Evolutionary conservation across 2,797 vertebrate species (phyloP).

Genomic region (Cryptoprocta ferox): DNA sequence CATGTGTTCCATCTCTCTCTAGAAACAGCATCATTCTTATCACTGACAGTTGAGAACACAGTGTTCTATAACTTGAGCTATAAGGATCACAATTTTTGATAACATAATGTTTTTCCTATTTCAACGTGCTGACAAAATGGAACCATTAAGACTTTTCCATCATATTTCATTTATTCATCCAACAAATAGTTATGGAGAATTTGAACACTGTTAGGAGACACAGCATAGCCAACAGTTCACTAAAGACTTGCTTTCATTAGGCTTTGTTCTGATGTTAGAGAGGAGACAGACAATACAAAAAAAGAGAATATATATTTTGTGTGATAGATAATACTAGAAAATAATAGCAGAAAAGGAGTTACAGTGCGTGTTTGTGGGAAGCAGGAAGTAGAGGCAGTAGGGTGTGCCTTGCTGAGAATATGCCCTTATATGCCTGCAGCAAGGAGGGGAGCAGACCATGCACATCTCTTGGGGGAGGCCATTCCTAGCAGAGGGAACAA

Average conservation of each 20-base stretch:
- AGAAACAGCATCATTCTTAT: neutral
- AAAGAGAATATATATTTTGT: neutral
- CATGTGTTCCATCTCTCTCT: neutral
- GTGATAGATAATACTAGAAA: neutral
- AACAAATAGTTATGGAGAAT: neutral
- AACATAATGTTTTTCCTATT: neutral
- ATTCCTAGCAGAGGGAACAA: neutral
- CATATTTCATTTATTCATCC: neutral
- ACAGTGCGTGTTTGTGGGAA: neutral
- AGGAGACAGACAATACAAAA: neutral
- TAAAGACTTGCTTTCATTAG: neutral
- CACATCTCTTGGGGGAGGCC: neutral
- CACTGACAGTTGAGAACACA: neutral
- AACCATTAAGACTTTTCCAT: neutral
- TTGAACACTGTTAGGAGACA: neutral
- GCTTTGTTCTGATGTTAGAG: neutral
- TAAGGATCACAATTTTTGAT: neutral
- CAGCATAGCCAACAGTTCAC: neutral
- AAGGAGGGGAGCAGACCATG: neutral
- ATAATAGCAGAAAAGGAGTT: neutral
- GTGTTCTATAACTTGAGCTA: neutral
- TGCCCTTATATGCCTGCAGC: neutral
- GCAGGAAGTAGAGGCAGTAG: too few relatives aligned
- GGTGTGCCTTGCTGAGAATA: neutral
- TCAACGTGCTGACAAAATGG: neutral